These are phyloP conservation scores for Coluber constrictor DNA, from an alignment of 2,797 vertebrate genomes.

Conservation along the genomic window DNA sequence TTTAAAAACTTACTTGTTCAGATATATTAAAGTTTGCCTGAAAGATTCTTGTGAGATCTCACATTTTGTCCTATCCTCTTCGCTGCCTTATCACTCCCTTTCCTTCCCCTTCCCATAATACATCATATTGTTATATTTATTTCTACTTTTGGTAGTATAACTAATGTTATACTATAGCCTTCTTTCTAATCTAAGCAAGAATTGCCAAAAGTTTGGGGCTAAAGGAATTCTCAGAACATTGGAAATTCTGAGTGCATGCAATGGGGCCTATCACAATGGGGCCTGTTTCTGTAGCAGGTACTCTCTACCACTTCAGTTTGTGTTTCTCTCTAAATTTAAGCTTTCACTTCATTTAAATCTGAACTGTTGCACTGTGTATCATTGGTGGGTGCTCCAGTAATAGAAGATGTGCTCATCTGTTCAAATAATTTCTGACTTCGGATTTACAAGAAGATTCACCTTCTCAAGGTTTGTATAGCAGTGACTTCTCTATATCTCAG, in stretches of 20 bases:
- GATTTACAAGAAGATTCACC: background rate
- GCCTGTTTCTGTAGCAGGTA: background rate
- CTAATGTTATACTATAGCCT: background rate
- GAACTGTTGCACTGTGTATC: background rate
- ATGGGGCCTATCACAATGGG: background rate
- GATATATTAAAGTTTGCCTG: background rate
- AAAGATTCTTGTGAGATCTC: constrained; percentile 11
- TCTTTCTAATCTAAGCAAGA: background rate
- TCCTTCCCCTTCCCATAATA: background rate
- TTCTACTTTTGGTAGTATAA: background rate
- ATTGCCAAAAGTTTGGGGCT: background rate
- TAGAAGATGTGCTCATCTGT: background rate
- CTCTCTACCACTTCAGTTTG: background rate
- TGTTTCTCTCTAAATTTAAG: background rate
- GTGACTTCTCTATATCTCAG: background rate
- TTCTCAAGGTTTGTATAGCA: background rate
- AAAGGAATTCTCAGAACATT: background rate
- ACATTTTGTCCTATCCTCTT: background rate
- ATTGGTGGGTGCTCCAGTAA: background rate
- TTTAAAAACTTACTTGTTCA: constrained; percentile 20
- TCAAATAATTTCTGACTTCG: background rate
- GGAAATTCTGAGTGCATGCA: background rate
- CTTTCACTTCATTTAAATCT: background rate
- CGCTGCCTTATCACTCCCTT: background rate
- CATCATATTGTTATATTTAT: background rate